Base-by-base conservation (phyloP, 92 coral and sea anemone genomes). In the Zoanthus gigantus region DNA sequence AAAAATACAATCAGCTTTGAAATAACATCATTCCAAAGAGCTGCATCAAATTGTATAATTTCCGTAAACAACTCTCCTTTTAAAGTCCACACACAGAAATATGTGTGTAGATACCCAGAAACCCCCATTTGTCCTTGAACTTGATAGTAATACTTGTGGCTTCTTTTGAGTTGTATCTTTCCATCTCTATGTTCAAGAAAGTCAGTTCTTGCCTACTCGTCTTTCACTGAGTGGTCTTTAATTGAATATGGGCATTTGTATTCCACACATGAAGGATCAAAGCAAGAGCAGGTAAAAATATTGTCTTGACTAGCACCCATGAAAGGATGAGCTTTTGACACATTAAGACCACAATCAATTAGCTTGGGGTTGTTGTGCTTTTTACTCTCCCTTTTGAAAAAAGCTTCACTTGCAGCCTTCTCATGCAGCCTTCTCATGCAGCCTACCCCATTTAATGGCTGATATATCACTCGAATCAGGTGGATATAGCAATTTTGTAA, bases 101-200 rank as follows among this genome's bases (percentile, higher is more conserved):
- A 88, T 37, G 80, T 10, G 78, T 31, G 83, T 60, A 83, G 63
- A 7, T n/a, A 30, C 63, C 90, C 94, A 58, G 90, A 53, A 32
- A 88, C 16, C 6, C 80, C 92, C 94, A 92, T 92, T 69, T 92
- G 87, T 2, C 94, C 90, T 56, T 74, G 82, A 11, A 92, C 86
- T 72, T 92, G 93, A 61, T n/a, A 78, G 78, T 23, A 91, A 61
- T 87, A 77, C 78, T 66, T 91, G 60, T 87, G 93, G 16, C 77
- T 42, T 45, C 88, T 66, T 82, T 69, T 75, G 17, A 90, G 83
- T 29, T 14, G 45, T 65, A 81, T 76, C 42, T 54, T 86, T 28
- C 84, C 88, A 16, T 80, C 90, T 34, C 71, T 78, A 30, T 44
- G 72, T 74, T 90, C 93, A 57, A 86, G 77, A 86, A 71, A 90